Evolutionary conservation across 2,888 invertebrate species (phyloP).

Genomic region (Diplolepis rosae): DNA sequence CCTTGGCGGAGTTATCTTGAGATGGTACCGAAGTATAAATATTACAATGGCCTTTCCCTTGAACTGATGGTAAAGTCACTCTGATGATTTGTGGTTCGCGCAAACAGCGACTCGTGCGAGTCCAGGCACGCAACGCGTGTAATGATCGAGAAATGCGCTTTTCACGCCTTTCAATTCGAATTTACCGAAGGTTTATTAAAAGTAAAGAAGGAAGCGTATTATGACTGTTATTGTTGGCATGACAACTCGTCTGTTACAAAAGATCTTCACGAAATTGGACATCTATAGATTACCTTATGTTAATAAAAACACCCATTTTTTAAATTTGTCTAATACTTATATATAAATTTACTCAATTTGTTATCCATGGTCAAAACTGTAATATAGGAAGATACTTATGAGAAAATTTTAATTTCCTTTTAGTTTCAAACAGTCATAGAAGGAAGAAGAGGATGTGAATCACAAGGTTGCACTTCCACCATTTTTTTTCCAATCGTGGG

Average conservation of each 20-base stretch:
- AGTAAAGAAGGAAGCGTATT: constrained; percentile 26
- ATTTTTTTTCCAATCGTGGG: constrained; percentile 5
- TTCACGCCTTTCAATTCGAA: constrained; percentile 67
- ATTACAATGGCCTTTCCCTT: constrained; percentile 20
- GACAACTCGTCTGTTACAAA: not conserved
- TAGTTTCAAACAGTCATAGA: not conserved
- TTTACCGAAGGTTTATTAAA: constrained; percentile 50
- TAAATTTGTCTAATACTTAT: not conserved
- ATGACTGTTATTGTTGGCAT: constrained; percentile 20
- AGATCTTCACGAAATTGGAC: not conserved
- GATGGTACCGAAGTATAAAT: constrained; percentile 1
- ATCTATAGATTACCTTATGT: not conserved
- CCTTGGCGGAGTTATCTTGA: not conserved
- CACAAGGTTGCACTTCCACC: constrained; percentile 37
- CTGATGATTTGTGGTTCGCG: constrained; percentile 26
- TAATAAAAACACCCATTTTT: not conserved
- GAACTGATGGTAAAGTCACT: constrained; percentile 32
- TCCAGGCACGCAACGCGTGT: constrained; percentile 43
- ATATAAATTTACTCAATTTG: not conserved
- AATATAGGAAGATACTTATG: not conserved
- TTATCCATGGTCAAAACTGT: no score
- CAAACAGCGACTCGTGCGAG: constrained; percentile 8
- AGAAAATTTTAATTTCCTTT: not conserved
- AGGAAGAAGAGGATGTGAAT: constrained; percentile 40
- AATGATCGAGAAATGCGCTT: constrained; percentile 64